Percentiles rank a stretch among this genome's conserved stretches.
Evolutionary conservation across 1,140 invertebrate species (phyloP).

Genomic region (Halesus radiatus): DNA sequence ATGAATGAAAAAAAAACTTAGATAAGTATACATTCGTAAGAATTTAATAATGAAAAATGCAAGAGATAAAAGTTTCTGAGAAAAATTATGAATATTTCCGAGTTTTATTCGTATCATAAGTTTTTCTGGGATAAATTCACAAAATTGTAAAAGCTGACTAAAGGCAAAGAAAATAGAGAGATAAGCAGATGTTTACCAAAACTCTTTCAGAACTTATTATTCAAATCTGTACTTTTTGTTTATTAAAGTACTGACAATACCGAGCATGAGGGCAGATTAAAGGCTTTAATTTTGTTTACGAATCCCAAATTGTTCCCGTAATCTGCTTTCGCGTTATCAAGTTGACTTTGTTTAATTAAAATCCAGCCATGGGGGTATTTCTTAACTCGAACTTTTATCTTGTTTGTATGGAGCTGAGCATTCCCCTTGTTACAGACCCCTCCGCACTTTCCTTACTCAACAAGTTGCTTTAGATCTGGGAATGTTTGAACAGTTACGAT

Average conservation of each 20-base stretch:
- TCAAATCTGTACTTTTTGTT: slow-evolving; percentile 35
- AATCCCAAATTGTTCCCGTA: slow-evolving; percentile 34
- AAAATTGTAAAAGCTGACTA: background rate
- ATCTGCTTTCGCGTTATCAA: slow-evolving; percentile 38
- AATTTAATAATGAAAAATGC: too few species aligned
- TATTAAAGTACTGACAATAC: slow-evolving; percentile 17
- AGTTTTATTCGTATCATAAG: slow-evolving; percentile 4
- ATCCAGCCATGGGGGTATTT: slow-evolving; percentile 32
- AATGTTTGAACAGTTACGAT: slow-evolving; percentile 37
- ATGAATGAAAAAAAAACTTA: too few species aligned
- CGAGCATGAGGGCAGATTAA: slow-evolving; percentile 28
- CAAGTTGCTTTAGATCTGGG: slow-evolving; percentile 28
- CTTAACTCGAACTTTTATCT: slow-evolving; percentile 42
- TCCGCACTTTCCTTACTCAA: slow-evolving; percentile 19
- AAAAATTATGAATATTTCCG: background rate
- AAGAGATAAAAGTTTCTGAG: too few species aligned
- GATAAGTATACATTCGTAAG: too few species aligned
- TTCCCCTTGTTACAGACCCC: background rate
- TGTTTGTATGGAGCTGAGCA: slow-evolving; percentile 34
- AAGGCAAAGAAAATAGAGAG: slow-evolving; percentile 17
- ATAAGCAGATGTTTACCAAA: slow-evolving; percentile 30
- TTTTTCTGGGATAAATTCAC: background rate
- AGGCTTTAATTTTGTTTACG: slow-evolving; percentile 35
- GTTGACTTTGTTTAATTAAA: slow-evolving; percentile 45
- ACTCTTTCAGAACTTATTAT: slow-evolving; percentile 29